A percentile compares a stretch with the other conserved stretches of the same genome.
phyloP scores from a whole-genome alignment of 2,888 invertebrate species.

The Yponomeuta plumbellus region DNA sequence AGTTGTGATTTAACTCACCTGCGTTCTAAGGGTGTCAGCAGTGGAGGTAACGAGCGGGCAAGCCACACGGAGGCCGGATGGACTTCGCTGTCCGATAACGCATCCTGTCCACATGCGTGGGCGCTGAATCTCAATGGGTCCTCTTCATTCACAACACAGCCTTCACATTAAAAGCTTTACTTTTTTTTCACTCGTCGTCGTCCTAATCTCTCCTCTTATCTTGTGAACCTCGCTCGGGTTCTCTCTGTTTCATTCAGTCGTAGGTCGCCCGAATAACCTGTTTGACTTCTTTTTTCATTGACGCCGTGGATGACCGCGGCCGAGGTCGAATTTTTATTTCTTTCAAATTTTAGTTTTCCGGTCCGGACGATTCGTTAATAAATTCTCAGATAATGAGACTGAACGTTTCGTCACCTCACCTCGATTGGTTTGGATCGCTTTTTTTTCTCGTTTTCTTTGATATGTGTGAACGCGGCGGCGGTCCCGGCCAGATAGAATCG shows the following conservation, averaged over 20 bases:
- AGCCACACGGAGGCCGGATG: constrained; percentile 37
- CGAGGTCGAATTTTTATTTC: constrained; percentile 76
- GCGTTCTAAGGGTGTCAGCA: constrained; percentile 15
- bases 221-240: constrained; percentile 66
- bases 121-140: constrained; percentile 68
- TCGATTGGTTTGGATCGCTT: constrained; percentile 63
- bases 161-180: constrained; percentile 70
- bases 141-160: constrained; percentile 74
- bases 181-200: constrained; percentile 50
- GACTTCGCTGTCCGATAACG: constrained; percentile 39
- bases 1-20: not conserved
- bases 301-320: constrained; percentile 74
- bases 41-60: constrained; percentile 19
- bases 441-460: constrained; percentile 60
- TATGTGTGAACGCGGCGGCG: constrained; percentile 71
- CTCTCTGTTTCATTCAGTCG: constrained; percentile 71
- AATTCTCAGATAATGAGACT: constrained; percentile 77
- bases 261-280: constrained; percentile 65
- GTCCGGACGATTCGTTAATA: constrained; percentile 75
- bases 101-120: constrained; percentile 53
- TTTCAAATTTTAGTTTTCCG: constrained; percentile 76
- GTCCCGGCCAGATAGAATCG: constrained; percentile 64
- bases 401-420: constrained; percentile 77
- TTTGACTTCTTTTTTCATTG: constrained; percentile 75
- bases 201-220: constrained; percentile 74